phyloP scores from a whole-genome alignment of 2,113 vertebrate genomes.

The Donacobius atricapilla region DNA sequence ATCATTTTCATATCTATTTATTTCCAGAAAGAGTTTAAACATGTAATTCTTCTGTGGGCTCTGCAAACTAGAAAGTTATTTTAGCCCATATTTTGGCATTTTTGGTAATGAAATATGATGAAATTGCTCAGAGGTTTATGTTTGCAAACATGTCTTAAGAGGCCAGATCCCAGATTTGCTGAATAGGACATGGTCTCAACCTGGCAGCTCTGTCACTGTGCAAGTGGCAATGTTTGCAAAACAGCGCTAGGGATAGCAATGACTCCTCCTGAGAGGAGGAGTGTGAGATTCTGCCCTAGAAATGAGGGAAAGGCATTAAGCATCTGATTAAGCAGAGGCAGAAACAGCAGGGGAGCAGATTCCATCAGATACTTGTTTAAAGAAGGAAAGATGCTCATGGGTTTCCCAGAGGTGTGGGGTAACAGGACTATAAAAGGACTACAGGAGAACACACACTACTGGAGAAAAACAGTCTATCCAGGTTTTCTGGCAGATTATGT shows the following conservation, averaged over 20 bases:
- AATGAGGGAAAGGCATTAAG: neutral
- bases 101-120: neutral
- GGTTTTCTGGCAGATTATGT: neutral
- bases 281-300: neutral
- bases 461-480: neutral
- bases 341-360: neutral
- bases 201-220: neutral
- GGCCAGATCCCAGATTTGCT: neutral
- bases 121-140: neutral
- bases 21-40: slow-evolving; percentile 19
- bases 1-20: neutral
- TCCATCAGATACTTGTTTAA: neutral
- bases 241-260: neutral
- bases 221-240: neutral
- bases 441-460: neutral
- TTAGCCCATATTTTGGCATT: neutral
- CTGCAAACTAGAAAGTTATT: neutral
- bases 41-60: neutral
- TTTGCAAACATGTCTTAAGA: neutral
- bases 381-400: neutral
- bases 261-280: neutral
- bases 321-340: neutral
- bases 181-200: neutral
- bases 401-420: neutral
- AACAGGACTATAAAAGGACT: neutral